Conservation (phyloP, 2,113 vertebrate genomes). For the Pangasianodon hypophthalmus region DNA sequence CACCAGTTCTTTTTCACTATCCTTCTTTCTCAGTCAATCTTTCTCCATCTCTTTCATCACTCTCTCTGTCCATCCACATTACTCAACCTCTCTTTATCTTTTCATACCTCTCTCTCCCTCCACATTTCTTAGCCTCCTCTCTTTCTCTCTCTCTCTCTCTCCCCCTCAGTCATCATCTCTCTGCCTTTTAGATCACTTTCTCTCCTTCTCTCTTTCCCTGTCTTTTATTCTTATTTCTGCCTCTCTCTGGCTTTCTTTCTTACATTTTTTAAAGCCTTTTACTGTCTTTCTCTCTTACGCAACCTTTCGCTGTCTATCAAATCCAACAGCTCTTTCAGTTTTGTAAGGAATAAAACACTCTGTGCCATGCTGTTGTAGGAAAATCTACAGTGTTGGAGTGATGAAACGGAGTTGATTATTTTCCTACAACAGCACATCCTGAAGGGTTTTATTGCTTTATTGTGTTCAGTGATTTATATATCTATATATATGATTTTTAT, state of each 20-base stretch:
- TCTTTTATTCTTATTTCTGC: not conserved
- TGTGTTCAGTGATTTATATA: not conserved
- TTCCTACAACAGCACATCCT: no score
- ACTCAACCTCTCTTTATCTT: no score
- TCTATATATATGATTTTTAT: no score
- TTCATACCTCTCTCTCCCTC: no score
- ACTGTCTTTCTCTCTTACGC: not conserved
- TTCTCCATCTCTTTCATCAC: not conserved
- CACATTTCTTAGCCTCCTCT: no score
- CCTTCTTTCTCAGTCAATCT: not conserved
- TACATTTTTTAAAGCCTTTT: not conserved
- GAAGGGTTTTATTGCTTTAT: no score
- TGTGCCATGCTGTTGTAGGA: not conserved
- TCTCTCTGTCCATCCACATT: not conserved
- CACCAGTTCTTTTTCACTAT: not conserved
- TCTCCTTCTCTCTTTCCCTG: not conserved
- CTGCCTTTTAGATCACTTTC: not conserved
- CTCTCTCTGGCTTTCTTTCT: not conserved
- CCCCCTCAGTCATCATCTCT: not conserved
- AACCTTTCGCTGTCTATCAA: not conserved
- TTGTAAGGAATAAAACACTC: not conserved
- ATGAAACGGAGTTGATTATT: not conserved
- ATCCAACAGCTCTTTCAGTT: not conserved
- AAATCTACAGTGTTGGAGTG: not conserved
- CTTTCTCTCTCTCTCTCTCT: no score